Base-by-base conservation (phyloP, 2,797 vertebrate genomes). In the Chelidonichthys spinosus region DNA sequence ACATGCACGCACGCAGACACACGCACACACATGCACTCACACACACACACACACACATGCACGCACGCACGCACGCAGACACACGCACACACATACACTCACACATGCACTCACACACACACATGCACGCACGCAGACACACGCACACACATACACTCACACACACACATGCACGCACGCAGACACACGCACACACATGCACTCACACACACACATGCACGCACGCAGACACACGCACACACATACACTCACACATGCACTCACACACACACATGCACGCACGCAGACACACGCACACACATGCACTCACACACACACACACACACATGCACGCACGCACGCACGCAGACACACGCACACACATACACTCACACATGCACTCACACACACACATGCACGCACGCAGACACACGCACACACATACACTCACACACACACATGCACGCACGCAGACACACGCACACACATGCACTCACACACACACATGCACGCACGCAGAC, bases 301-400 rank as follows among this genome's bases (percentile, higher is more conserved):
- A 11, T 10, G 14, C 44, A 55, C 59, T 56, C 14, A 69, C 55
- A 63, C 6, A 37, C 3, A 17, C 14, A 46, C 52, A 64, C 7
- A 43, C 2, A 59, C 40, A 50, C 25, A 56, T 9, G 25, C 25
- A 25, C 25, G 25, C 25, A 25, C 2, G 25, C 25, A 25, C 25
- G 4, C 10, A 2, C 10, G 10, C 40, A n/a, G n/a, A 11, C 40
- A 42, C 40, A 11, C 40, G 11, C 13, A n/a, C n/a, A n/a, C n/a
- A n/a, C n/a, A n/a, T n/a, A n/a, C n/a, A n/a, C n/a, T n/a, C 0
- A 65, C 69, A 36, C 0, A 44, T 14, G 25, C 25, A 25, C n/a
- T n/a, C 73, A 72, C 69, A 63, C 67, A 84, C 10, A 77, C 0
- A 52, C 74, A 83, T 69, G 54, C 62, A 39, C 17, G 7, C 17